Evolutionary conservation across 1,140 invertebrate species (phyloP).

Genomic region (Hycleus phaleratus): DNA sequence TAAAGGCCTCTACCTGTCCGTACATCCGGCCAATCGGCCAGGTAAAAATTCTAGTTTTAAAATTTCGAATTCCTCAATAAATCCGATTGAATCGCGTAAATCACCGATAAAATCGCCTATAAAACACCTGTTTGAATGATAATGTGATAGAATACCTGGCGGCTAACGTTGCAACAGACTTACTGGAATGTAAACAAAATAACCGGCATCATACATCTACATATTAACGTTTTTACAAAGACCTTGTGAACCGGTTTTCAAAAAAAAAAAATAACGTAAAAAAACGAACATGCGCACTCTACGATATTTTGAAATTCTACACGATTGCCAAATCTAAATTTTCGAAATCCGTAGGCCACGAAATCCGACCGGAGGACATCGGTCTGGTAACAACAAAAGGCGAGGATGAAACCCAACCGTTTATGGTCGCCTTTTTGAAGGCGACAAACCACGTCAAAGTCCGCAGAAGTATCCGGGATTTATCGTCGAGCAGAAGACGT

Average conservation of each 20-base stretch:
- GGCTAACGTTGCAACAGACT: too few species aligned
- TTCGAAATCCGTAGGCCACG: constrained; percentile 50
- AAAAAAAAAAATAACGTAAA: too few species aligned
- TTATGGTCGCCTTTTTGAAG: constrained; percentile 81
- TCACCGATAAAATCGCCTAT: neutral
- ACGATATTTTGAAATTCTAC: too few species aligned
- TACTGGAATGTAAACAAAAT: too few species aligned
- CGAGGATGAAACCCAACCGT: constrained; percentile 75
- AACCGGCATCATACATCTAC: neutral
- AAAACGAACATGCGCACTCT: too few species aligned
- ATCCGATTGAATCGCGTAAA: too few species aligned
- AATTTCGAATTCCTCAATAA: too few species aligned
- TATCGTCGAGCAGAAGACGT: constrained; percentile 42
- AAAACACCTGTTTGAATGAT: too few species aligned
- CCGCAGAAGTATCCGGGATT: constrained; percentile 42
- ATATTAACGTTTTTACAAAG: neutral
- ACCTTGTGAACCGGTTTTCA: too few species aligned
- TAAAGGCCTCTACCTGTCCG: constrained; percentile 80
- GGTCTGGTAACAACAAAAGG: constrained; percentile 70
- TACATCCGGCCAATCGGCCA: constrained; percentile 59
- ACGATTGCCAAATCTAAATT: too few species aligned
- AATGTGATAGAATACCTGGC: too few species aligned
- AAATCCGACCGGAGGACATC: constrained; percentile 73
- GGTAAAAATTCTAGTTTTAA: constrained; percentile 41
- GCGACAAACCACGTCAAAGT: constrained; percentile 47